Conservation (phyloP, 2,888 invertebrate species). For the Lampropteryx suffumata region DNA sequence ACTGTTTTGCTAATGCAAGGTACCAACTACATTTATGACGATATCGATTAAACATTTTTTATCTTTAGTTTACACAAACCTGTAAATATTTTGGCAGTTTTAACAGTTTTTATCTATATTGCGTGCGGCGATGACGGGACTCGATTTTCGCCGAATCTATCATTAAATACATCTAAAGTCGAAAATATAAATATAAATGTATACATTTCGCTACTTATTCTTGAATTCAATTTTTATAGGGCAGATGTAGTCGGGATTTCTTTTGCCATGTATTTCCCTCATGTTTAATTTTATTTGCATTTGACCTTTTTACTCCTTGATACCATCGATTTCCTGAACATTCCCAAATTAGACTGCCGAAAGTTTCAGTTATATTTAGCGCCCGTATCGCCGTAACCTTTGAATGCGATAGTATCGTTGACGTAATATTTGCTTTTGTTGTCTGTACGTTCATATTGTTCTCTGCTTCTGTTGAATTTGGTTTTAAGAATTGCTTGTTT, state of each 20-base stretch:
- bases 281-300: background rate
- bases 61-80: conserved; percentile 21
- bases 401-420: conserved; percentile 31
- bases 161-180: background rate
- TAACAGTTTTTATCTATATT: conserved; percentile 24
- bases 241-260: no score
- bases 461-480: conserved; percentile 21
- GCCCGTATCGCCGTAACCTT: conserved; percentile 30
- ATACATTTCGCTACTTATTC: background rate
- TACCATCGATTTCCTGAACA: conserved; percentile 15
- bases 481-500: conserved; percentile 13
- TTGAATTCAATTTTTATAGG: background rate
- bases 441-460: conserved; percentile 20
- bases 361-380: conserved; percentile 32
- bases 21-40: conserved; percentile 17
- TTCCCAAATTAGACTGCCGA: conserved; percentile 19
- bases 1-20: conserved; percentile 19
- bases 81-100: conserved; percentile 31
- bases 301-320: conserved; percentile 3
- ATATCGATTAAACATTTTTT: conserved; percentile 25
- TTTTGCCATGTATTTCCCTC: background rate
- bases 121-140: conserved; percentile 6
- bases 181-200: no score
- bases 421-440: conserved; percentile 32
- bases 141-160: conserved; percentile 10